These are phyloP conservation scores for Apeira syringaria DNA, from an alignment of 2,888 invertebrate species.

Conservation along the genomic window DNA sequence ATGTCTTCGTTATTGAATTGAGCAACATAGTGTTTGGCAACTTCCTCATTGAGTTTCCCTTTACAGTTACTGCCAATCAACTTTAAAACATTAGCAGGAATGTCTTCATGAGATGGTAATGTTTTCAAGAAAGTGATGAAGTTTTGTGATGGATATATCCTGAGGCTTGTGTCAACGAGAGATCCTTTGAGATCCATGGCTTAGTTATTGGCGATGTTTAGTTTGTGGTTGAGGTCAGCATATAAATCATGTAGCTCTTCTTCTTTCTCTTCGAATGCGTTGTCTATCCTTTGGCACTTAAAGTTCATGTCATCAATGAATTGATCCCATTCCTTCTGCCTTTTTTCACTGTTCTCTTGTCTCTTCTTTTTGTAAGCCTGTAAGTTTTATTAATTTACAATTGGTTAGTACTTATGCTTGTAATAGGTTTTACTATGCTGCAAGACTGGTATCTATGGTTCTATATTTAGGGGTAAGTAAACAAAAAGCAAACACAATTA, in stretches of 20 bases:
- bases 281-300: conserved; percentile 89
- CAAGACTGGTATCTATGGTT: too few species aligned
- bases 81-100: conserved; percentile 80
- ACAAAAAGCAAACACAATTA: too few species aligned
- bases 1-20: conserved; percentile 10
- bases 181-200: conserved; percentile 81
- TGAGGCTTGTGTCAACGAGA: conserved; percentile 85
- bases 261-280: conserved; percentile 91
- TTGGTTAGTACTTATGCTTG: too few species aligned
- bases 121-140: conserved; percentile 81
- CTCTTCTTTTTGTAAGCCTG: conserved; percentile 52
- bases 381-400: too few species aligned
- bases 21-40: background rate
- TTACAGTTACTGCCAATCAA: conserved; percentile 42
- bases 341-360: conserved; percentile 55
- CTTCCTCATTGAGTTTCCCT: conserved; percentile 2
- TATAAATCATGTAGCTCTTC: conserved; percentile 90
- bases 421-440: too few species aligned
- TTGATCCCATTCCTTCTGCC: conserved; percentile 86
- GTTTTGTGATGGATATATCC: conserved; percentile 85
- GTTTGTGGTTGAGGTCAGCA: conserved; percentile 88
- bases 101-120: conserved; percentile 65
- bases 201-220: conserved; percentile 82
- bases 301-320: conserved; percentile 91
- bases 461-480: too few species aligned